phyloP scores from a whole-genome alignment of 1,140 invertebrate genomes.

The Drosophila sturtevanti region DNA sequence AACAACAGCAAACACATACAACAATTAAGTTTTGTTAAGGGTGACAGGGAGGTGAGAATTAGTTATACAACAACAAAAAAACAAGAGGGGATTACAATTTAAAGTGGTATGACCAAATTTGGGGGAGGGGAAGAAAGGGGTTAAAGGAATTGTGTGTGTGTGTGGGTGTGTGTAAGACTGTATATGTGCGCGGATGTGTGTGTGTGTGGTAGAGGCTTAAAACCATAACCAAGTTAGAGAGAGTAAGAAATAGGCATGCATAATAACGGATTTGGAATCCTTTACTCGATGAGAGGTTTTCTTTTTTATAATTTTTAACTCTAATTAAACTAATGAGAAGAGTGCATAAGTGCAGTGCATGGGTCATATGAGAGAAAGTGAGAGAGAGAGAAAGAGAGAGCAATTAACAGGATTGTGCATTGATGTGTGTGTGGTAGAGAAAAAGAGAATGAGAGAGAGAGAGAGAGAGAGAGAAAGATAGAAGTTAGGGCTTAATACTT shows the following conservation, averaged over 20 bases:
- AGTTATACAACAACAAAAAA: slow-evolving; percentile 25
- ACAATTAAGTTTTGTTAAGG: slow-evolving; percentile 30
- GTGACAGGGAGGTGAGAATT: slow-evolving; percentile 23
- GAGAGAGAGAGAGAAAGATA: slow-evolving; percentile 38
- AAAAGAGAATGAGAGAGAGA: slow-evolving; percentile 4
- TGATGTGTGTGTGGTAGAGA: slow-evolving; percentile 29
- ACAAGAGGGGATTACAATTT: neutral
- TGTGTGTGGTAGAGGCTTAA: neutral
- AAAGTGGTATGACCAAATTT: neutral
- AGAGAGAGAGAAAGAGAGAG: neutral
- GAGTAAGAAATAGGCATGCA: neutral
- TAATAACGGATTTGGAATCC: neutral
- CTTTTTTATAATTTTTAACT: neutral
- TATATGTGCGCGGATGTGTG: neutral
- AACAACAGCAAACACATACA: slow-evolving; percentile 54
- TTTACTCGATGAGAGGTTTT: neutral
- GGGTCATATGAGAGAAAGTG: neutral
- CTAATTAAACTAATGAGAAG: slow-evolving; percentile 5
- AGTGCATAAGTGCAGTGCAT: neutral
- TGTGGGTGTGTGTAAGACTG: neutral
- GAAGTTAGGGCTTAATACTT: slow-evolving; percentile 85
- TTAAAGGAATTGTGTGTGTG: slow-evolving; percentile 1
- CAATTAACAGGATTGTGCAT: slow-evolving; percentile 2
- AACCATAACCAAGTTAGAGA: neutral
- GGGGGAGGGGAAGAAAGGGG: neutral